A percentile compares a stretch with the other conserved stretches of the same genome.
Conservation (phyloP, 2,888 invertebrate species). For the Cheilosia pagana region DNA sequence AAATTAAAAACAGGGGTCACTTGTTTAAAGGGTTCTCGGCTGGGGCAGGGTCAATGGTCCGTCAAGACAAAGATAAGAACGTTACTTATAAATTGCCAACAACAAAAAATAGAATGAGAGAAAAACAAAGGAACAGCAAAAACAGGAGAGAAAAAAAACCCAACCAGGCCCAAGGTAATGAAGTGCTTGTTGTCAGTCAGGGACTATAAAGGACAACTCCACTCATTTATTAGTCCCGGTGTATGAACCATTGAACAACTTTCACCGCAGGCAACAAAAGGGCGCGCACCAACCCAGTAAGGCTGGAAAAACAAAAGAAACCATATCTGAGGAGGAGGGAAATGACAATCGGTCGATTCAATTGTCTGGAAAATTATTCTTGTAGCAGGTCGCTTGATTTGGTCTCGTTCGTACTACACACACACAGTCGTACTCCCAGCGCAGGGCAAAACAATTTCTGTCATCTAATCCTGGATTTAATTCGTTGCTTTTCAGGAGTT, state of each 20-base stretch:
- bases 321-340: not conserved
- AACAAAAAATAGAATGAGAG: constrained; percentile 1
- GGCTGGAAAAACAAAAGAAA: constrained; percentile 24
- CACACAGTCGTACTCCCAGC: not conserved
- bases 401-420: not conserved
- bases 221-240: constrained; percentile 13
- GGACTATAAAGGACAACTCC: constrained; percentile 20
- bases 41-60: constrained; percentile 27
- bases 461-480: constrained; percentile 46
- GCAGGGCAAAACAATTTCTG: constrained; percentile 33
- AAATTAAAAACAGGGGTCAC: constrained; percentile 1
- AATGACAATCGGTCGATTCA: constrained; percentile 64
- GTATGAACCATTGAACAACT: constrained; percentile 3
- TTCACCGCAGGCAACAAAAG: constrained; percentile 5
- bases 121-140: constrained; percentile 4
- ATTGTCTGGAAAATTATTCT: constrained; percentile 69
- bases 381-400: constrained; percentile 27
- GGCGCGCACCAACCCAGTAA: not conserved
- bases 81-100: constrained; percentile 24
- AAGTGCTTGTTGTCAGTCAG: constrained; percentile 40
- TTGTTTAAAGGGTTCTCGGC: constrained; percentile 2
- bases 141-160: constrained; percentile 7
- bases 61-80: constrained; percentile 49
- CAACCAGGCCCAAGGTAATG: constrained; percentile 26
- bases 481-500: constrained; percentile 28